Evolutionary conservation across 1,140 invertebrate species (phyloP), one percentile per base, ranked within the genome.

Genomic region (Zophobas atratus): DNA sequence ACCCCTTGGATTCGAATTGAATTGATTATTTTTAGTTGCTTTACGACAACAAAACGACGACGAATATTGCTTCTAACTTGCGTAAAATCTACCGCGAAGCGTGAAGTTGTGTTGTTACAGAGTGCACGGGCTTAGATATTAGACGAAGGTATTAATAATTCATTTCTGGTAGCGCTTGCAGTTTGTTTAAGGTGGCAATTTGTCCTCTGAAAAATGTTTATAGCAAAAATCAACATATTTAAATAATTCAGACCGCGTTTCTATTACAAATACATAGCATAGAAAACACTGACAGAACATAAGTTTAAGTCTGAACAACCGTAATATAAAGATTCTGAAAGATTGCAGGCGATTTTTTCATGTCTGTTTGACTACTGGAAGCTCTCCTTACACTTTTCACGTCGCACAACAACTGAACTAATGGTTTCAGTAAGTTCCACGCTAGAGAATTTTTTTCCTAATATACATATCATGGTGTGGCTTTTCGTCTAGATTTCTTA

Each of bases 281-380:
- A 72, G 70, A 51, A 71, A 53, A 75, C 57, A 77, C 72, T 77
- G 82, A 81, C 81, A 82, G 82, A 80, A 80, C 82, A 83, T 83
- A 79, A 82, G 79, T 83, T 81, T 72, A 39, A 81, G 78, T 81
- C 81, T 67, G 63, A 79, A 81, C 76, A 79, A 79, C 73, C 51
- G 82, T 77, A 83, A 83, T 83, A 82, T 82, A 82, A 82, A 83
- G 82, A 83, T 83, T 81, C 76, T 83, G 79, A 83, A 82, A 82
- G 75, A 83, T 82, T 82, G 78, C 72, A 43, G 48, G 48, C 72
- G 70, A 83, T 83, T 83, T 81, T 81, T 83, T 81, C 79, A 74
- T 77, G 82, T 83, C 81, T 43, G 63, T 77, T 78, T 75, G 56
- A 75, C 72, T 75, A 39, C 41, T 67, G 60, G 4, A 67, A 35